Base-by-base conservation (phyloP, 1,140 invertebrate genomes). In the Listronotus oregonensis region DNA sequence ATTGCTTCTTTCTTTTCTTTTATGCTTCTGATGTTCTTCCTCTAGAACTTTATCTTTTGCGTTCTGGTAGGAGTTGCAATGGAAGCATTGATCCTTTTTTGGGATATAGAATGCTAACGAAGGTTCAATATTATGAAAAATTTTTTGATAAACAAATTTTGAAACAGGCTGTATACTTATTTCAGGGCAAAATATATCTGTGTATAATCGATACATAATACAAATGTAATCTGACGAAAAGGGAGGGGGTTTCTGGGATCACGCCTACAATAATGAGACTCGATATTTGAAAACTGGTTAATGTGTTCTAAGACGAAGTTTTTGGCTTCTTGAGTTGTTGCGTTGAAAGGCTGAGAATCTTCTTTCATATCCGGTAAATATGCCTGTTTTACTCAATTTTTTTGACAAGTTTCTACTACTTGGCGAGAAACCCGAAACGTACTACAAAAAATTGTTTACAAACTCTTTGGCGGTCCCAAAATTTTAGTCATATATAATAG, bases 111-210 rank as follows among this genome's bases (percentile, higher is more conserved):
- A 60, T 50, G 3, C n/a, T n/a, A 18, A 60, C 8, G 0, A 2
- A 37, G 31, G 31, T 6, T 17, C 31, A 50, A 6, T 37, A 4
- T 50, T 32, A 39, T 60, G 34, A 60, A 49, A 50, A 1, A 39
- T 60, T 60, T 49, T 50, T 50, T 60, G 31, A 39, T 60, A 60
- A n/a, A 60, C 58, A 39, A 56, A 54, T 10, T n/a, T 42, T 4
- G n/a, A 56, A 9, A 56, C 54, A 21, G 32, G 7, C 6, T 42
- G 37, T 18, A 42, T 11, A 2, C 15, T 17, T 17, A 42, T 42
- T 11, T 56, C 0, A 2, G 17, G 2, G 17, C 34, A 56, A 15
- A 18, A 56, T 18, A n/a, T n/a, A n/a, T 56, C 34, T 56, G 42
- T 56, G 18, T 56, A 56, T 37, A 56, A 17, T 18, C 34, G 47